These are phyloP conservation scores for Sebastes baramenuke DNA, from an alignment of 2,797 vertebrate genomes.

Conservation along the genomic window DNA sequence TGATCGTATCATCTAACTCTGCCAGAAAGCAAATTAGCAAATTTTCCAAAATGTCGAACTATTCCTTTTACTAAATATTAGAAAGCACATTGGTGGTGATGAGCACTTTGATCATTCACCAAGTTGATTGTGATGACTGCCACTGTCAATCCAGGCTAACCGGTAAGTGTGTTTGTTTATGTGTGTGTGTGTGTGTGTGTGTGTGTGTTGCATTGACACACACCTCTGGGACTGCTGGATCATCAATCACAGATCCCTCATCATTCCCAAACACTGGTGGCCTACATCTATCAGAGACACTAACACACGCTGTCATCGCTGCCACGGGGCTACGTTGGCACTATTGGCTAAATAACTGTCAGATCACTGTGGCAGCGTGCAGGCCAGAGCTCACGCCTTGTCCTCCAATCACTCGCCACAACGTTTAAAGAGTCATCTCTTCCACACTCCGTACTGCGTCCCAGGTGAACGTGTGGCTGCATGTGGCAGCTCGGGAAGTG, in stretches of 20 bases:
- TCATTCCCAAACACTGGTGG: conserved; percentile 80
- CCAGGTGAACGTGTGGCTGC: conserved; percentile 78
- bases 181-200: neutral
- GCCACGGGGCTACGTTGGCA: conserved; percentile 76
- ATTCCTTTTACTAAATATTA: conserved; percentile 1
- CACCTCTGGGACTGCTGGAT: conserved; percentile 75
- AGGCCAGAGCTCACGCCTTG: conserved; percentile 67
- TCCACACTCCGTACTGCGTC: conserved; percentile 63
- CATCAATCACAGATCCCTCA: conserved; percentile 87
- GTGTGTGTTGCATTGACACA: conserved; percentile 6
- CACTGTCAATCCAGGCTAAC: conserved; percentile 45
- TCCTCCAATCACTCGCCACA: conserved; percentile 52
- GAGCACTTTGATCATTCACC: neutral
- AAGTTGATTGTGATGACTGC: conserved; percentile 28
- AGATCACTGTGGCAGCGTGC: conserved; percentile 77
- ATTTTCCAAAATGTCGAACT: neutral
- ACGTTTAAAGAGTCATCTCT: conserved; percentile 73
- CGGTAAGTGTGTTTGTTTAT: neutral
- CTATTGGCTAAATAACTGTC: conserved; percentile 82
- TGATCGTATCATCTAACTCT: neutral
- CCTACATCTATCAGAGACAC: conserved; percentile 72
- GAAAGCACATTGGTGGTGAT: neutral
- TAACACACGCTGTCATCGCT: conserved; percentile 78
- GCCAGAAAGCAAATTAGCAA: neutral
- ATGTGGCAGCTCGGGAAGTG: conserved; percentile 79